Evolutionary conservation across 2,113 vertebrate species (phyloP).

Genomic region (Abramis brama): DNA sequence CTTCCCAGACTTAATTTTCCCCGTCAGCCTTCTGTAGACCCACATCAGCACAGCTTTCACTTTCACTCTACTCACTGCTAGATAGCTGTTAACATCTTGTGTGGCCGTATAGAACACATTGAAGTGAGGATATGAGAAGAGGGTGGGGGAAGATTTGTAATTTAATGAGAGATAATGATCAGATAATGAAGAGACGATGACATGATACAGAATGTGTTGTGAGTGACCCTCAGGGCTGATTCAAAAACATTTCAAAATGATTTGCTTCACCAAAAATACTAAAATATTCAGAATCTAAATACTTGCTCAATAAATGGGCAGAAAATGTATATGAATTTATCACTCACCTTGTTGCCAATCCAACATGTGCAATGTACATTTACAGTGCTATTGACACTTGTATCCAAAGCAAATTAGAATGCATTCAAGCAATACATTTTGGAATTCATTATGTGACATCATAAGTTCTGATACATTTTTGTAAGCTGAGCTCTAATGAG

Average conservation of each 20-base stretch:
- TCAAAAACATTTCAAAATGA: not conserved
- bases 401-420: not conserved
- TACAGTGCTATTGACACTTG: not conserved
- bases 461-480: not conserved
- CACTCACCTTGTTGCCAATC: not conserved
- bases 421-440: not conserved
- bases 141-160: not conserved
- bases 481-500: too few species aligned
- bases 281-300: not conserved
- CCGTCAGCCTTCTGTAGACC: not conserved
- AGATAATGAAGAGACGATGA: not conserved
- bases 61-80: not conserved
- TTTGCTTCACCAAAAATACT: not conserved
- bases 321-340: not conserved
- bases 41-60: not conserved
- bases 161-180: slow-evolving; percentile 4
- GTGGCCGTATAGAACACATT: not conserved
- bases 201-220: not conserved
- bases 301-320: not conserved
- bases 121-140: not conserved
- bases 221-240: not conserved
- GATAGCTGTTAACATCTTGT: not conserved
- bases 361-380: not conserved
- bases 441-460: too few species aligned
- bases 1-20: not conserved